phyloP scores from a whole-genome alignment of 2,888 invertebrate species.

The Hydriomena furcata region DNA sequence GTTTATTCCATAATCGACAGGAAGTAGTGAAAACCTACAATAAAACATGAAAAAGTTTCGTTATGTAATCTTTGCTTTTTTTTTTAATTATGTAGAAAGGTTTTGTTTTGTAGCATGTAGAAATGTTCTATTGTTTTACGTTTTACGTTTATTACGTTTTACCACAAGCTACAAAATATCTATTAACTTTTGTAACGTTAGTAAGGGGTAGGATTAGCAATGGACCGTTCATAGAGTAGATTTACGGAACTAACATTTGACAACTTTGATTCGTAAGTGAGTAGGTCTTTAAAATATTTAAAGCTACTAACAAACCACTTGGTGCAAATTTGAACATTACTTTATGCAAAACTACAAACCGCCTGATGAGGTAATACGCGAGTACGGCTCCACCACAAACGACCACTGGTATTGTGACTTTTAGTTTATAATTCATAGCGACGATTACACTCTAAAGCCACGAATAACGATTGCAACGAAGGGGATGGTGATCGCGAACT shows the following conservation, averaged over 20 bases:
- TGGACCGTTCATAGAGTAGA: no score
- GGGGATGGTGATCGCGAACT: conserved; percentile 59
- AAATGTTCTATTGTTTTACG: no score
- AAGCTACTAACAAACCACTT: neutral
- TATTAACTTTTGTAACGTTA: neutral
- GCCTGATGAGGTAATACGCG: conserved; percentile 81
- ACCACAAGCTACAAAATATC: no score
- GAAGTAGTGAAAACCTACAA: conserved; percentile 44
- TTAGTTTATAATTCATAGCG: conserved; percentile 77
- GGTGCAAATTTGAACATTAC: neutral
- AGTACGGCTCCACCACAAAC: conserved; percentile 81
- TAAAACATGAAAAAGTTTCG: conserved; percentile 33
- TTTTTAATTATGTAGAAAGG: neutral
- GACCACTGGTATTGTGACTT: conserved; percentile 77
- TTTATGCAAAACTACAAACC: conserved; percentile 65
- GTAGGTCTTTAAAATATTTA: no score
- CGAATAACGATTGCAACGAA: conserved; percentile 47
- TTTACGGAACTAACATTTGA: no score
- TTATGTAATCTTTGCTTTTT: conserved; percentile 8
- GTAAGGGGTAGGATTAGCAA: neutral
- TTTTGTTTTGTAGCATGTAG: no score
- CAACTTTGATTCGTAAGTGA: no score
- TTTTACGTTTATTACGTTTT: no score
- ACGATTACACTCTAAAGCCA: conserved; percentile 38
- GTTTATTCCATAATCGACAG: conserved; percentile 49